phyloP scores from a whole-genome alignment of 2,888 invertebrate genomes.

The Rhaphigaster nebulosa region DNA sequence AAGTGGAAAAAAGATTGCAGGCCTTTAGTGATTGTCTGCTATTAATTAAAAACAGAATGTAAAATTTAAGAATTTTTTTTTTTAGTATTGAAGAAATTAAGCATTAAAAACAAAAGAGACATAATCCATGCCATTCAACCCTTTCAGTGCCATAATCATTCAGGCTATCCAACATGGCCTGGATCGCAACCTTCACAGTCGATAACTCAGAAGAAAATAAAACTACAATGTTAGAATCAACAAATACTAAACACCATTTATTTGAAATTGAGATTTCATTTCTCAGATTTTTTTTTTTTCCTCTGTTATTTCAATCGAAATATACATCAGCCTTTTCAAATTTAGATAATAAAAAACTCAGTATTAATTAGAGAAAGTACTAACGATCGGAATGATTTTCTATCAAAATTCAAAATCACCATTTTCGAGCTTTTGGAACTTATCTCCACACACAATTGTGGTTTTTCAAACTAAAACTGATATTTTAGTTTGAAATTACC shows the following conservation, averaged over 20 bases:
- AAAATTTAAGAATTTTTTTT: background rate
- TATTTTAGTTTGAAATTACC: no score
- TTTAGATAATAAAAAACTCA: no score
- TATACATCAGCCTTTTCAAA: background rate
- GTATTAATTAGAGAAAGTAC: no score
- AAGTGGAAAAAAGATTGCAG: constrained; percentile 4
- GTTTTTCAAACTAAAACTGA: no score
- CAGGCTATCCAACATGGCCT: background rate
- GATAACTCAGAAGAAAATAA: background rate
- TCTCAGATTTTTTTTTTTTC: background rate
- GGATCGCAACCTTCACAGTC: background rate
- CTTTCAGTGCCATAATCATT: background rate
- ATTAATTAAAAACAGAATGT: background rate
- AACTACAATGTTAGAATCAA: background rate
- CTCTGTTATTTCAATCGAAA: background rate
- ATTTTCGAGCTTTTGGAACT: no score
- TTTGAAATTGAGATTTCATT: background rate
- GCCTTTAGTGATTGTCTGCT: constrained; percentile 45
- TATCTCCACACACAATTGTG: no score
- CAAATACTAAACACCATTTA: background rate
- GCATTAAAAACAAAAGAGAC: background rate
- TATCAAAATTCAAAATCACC: no score
- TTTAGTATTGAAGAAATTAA: background rate
- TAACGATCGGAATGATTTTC: no score
- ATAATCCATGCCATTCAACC: background rate